A percentile compares a stretch with the other conserved stretches of the same genome.
These are phyloP conservation scores for Cyprinus carpio DNA, from an alignment of 2,113 vertebrate genomes.

Conservation along the genomic window DNA sequence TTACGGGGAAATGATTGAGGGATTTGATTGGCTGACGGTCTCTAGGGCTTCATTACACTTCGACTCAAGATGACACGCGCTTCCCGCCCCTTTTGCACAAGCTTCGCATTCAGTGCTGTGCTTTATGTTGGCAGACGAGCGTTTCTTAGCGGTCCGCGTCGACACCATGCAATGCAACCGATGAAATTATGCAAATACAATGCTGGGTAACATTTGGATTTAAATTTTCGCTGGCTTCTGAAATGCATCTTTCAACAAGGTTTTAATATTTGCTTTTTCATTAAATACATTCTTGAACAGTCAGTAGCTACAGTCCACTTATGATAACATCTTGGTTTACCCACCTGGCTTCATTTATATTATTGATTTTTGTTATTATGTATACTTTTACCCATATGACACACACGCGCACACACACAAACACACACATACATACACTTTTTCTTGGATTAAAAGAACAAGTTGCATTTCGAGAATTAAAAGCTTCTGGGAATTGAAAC, in stretches of 20 bases:
- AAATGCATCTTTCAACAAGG: slow-evolving; percentile 30
- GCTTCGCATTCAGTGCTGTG: slow-evolving; percentile 72
- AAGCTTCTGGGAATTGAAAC: not conserved
- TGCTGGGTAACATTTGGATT: slow-evolving; percentile 35
- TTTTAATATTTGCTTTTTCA: slow-evolving; percentile 26
- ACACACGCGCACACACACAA: not conserved
- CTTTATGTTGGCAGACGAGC: slow-evolving; percentile 65
- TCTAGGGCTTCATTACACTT: slow-evolving; percentile 72
- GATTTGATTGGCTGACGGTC: slow-evolving; percentile 69
- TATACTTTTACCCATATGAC: not conserved
- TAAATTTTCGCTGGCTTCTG: not conserved
- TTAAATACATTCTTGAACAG: slow-evolving; percentile 15
- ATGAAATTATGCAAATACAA: slow-evolving; percentile 49
- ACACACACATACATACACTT: not conserved
- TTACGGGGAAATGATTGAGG: slow-evolving; percentile 56
- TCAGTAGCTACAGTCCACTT: not conserved
- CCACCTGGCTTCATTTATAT: not conserved
- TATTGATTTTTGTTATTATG: not conserved
- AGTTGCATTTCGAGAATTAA: not conserved
- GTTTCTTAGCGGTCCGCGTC: slow-evolving; percentile 34
- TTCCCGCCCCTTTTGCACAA: slow-evolving; percentile 73
- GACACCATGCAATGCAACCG: slow-evolving; percentile 18
- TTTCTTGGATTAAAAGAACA: not conserved
- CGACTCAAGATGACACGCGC: slow-evolving; percentile 73
- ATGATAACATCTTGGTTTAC: slow-evolving; percentile 5